A percentile compares a stretch with the other conserved stretches of the same genome.
phyloP scores from a whole-genome alignment of 2,888 invertebrate genomes.

The Cactoblastis cactorum region DNA sequence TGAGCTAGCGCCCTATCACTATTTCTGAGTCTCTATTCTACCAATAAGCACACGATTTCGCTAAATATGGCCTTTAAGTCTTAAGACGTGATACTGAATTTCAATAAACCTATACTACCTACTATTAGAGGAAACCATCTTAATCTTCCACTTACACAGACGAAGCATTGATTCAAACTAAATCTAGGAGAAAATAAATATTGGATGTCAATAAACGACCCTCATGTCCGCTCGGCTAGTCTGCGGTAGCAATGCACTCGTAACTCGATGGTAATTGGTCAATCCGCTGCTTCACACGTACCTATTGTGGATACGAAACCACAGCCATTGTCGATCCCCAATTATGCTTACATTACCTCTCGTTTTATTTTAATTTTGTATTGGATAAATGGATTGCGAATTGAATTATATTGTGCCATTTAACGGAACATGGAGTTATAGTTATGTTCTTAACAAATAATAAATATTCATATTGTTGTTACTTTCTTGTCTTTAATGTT shows the following conservation, averaged over 20 bases:
- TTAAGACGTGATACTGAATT: too few relatives aligned
- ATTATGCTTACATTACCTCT: constrained; percentile 3
- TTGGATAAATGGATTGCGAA: not conserved
- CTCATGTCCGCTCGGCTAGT: constrained; percentile 11
- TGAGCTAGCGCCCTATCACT: too few relatives aligned
- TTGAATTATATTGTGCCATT: not conserved
- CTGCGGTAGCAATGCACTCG: constrained; percentile 15
- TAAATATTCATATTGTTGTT: too few relatives aligned
- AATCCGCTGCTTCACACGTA: constrained; percentile 18
- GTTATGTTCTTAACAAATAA: too few relatives aligned
- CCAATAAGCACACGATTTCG: too few relatives aligned
- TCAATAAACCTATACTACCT: too few relatives aligned
- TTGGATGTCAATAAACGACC: not conserved
- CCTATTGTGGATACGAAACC: constrained; percentile 15
- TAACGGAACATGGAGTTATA: too few relatives aligned
- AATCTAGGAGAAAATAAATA: not conserved
- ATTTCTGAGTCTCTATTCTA: too few relatives aligned
- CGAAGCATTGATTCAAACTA: not conserved
- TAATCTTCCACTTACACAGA: too few relatives aligned
- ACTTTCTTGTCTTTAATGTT: too few relatives aligned
- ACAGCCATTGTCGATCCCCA: not conserved
- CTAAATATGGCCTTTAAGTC: too few relatives aligned
- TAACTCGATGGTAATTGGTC: constrained; percentile 14
- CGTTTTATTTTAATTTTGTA: constrained; percentile 6
- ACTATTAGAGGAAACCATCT: too few relatives aligned